Conservation (phyloP, 2,113 vertebrate genomes). For the Pimephales promelas region DNA sequence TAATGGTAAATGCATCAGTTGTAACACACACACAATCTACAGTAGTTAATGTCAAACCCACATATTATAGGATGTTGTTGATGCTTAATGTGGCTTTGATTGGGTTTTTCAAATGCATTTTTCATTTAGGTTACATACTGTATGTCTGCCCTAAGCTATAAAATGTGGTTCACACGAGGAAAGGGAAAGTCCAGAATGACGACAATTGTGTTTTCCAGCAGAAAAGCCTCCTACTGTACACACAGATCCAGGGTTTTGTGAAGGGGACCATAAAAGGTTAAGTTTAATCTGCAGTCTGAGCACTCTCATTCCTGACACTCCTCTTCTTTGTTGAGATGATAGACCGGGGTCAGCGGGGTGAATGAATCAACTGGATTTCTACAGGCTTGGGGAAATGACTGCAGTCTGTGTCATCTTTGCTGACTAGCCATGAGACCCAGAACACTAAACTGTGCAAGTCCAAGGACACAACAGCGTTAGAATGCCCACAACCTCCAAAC, state of each 20-base stretch:
- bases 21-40: neutral
- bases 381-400: slow-evolving; percentile 27
- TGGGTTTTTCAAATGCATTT: slow-evolving; percentile 13
- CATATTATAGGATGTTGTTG: neutral
- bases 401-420: slow-evolving; percentile 31
- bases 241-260: neutral
- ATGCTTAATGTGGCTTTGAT: neutral
- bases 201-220: neutral
- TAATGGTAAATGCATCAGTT: neutral
- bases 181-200: slow-evolving; percentile 16
- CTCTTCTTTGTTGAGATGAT: slow-evolving; percentile 36
- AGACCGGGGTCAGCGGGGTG: slow-evolving; percentile 7
- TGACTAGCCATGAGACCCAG: slow-evolving; percentile 11
- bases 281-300: slow-evolving; percentile 27
- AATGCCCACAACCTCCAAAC: neutral
- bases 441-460: neutral
- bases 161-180: neutral
- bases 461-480: neutral
- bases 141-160: neutral
- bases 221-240: slow-evolving; percentile 11
- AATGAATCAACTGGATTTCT: slow-evolving; percentile 36
- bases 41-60: neutral
- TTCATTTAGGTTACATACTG: neutral
- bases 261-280: slow-evolving; percentile 7
- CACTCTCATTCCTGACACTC: slow-evolving; percentile 30